Evolutionary conservation across 2,888 invertebrate genomes (phyloP).

Genomic region (Drosophila borborema): DNA sequence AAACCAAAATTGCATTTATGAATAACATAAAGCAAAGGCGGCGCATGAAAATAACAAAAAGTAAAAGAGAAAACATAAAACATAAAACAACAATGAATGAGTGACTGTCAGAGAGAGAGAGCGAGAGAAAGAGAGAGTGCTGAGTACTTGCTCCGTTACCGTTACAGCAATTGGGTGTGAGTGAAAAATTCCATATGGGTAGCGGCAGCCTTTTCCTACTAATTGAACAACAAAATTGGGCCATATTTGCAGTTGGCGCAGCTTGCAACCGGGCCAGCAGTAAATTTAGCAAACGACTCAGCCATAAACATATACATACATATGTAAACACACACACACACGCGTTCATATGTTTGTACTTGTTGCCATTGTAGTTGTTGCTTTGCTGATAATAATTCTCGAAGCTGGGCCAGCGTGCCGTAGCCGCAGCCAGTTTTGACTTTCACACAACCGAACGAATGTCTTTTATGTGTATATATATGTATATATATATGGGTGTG

Average conservation of each 20-base stretch:
- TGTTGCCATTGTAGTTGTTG: constrained; percentile 33
- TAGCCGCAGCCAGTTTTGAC: constrained; percentile 49
- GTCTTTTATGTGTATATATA: background rate
- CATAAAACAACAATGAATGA: constrained; percentile 50
- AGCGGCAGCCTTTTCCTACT: constrained; percentile 48
- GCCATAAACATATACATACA: constrained; percentile 62
- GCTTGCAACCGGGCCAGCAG: constrained; percentile 74
- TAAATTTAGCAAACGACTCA: constrained; percentile 72
- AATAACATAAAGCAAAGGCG: constrained; percentile 57
- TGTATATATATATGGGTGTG: background rate
- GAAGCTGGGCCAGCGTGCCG: constrained; percentile 40
- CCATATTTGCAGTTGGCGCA: constrained; percentile 76
- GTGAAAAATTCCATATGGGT: constrained; percentile 69
- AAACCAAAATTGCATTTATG: constrained; percentile 69
- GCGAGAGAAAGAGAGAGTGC: constrained; percentile 8
- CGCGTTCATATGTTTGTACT: constrained; percentile 16
- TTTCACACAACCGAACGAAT: constrained; percentile 36
- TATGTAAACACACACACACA: constrained; percentile 34
- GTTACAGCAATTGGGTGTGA: constrained; percentile 41
- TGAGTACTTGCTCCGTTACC: constrained; percentile 44
- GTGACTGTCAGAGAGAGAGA: constrained; percentile 11
- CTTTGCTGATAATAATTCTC: constrained; percentile 57
- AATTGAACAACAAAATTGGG: constrained; percentile 76
- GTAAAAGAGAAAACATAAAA: constrained; percentile 29
- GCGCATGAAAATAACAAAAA: constrained; percentile 9